Percentiles rank a stretch among this genome's conserved stretches.
Evolutionary conservation across 2,113 vertebrate genomes (phyloP).

Genomic region (Coturnix japonica): DNA sequence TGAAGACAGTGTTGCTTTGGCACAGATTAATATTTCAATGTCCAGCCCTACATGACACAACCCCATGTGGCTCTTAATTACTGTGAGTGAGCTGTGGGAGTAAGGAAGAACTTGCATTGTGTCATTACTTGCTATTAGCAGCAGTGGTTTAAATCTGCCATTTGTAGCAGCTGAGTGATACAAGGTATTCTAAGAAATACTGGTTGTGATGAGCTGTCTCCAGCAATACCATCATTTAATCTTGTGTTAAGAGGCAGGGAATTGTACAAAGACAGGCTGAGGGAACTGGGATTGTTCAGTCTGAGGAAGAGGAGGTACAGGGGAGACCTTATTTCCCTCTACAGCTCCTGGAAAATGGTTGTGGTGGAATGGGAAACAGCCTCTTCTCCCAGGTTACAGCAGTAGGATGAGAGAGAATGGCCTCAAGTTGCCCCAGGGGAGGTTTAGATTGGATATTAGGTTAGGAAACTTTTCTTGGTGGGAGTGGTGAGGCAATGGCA

Average conservation of each 20-base stretch:
- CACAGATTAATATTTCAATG: fast-evolving
- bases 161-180: fast-evolving
- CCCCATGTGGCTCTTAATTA: not conserved
- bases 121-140: fast-evolving
- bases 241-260: fast-evolving
- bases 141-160: not conserved
- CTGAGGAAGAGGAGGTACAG: too few relatives aligned
- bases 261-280: too few relatives aligned
- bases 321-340: too few relatives aligned
- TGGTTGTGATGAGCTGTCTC: not conserved
- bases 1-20: not conserved
- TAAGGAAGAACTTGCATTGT: fast-evolving
- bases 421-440: too few relatives aligned
- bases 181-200: not conserved
- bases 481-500: too few relatives aligned
- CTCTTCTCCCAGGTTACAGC: too few relatives aligned
- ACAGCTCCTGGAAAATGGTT: too few relatives aligned
- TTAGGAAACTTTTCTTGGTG: too few relatives aligned
- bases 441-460: too few relatives aligned
- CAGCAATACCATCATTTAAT: not conserved
- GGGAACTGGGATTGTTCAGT: too few relatives aligned
- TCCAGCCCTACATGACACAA: fast-evolving
- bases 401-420: too few relatives aligned
- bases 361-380: too few relatives aligned
- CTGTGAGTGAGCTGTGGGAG: fast-evolving